A percentile compares a stretch with the other conserved stretches of the same genome.
phyloP scores from a whole-genome alignment of 37 sponge, comb jelly and placozoan genomes.

The Spongilla lacustris region DNA sequence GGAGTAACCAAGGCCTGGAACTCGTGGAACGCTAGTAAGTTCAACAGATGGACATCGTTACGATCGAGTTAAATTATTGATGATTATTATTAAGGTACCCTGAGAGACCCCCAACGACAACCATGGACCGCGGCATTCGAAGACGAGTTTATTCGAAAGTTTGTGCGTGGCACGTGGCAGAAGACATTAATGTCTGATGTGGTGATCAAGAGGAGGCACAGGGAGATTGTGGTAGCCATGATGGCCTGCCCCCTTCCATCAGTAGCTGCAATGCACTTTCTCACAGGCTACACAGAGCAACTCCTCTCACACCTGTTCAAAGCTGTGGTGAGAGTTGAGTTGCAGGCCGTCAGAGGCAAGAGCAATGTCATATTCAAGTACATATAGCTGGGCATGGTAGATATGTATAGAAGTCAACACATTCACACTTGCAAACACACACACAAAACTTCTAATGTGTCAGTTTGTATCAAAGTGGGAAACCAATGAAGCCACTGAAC shows the following conservation, averaged over 20 bases:
- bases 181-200: constrained; percentile 56
- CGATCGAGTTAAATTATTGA: not conserved
- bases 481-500: constrained; percentile 39
- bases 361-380: constrained; percentile 18
- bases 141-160: constrained; percentile 52
- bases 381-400: constrained; percentile 24
- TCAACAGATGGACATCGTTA: not conserved
- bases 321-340: constrained; percentile 26
- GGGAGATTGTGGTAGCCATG: constrained; percentile 30
- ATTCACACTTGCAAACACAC: not conserved
- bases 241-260: constrained; percentile 57
- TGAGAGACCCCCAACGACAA: constrained; percentile 5
- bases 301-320: constrained; percentile 57
- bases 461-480: constrained; percentile 4
- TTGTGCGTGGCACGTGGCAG: constrained; percentile 55
- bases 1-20: constrained; percentile 62
- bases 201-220: constrained; percentile 57
- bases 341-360: constrained; percentile 44
- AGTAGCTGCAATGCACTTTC: constrained; percentile 28
- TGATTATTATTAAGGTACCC: constrained; percentile 19
- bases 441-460: not conserved
- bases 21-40: constrained; percentile 39
- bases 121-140: constrained; percentile 27
- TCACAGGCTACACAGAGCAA: constrained; percentile 52
- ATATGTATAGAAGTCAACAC: not conserved